Evolutionary conservation across 2,888 invertebrate species (phyloP).

Genomic region (Athripsodes cinereus): DNA sequence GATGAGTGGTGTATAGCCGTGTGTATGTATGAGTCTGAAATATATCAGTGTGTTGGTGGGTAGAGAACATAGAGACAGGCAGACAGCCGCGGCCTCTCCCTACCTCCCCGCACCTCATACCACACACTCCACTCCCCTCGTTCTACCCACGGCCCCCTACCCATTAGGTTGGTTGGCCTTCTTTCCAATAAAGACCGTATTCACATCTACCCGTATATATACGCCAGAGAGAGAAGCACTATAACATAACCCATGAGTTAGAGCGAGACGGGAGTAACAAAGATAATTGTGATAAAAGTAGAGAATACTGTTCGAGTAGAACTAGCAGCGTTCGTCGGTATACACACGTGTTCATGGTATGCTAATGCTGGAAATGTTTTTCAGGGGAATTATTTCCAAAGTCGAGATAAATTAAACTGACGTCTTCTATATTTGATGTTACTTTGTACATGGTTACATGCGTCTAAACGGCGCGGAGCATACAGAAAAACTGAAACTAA

Average conservation of each 20-base stretch:
- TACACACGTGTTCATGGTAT: background rate
- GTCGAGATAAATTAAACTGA: background rate
- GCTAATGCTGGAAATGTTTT: slow-evolving; percentile 5
- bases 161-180: slow-evolving; percentile 24
- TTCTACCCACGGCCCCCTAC: background rate
- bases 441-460: background rate
- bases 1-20: background rate
- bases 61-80: slow-evolving; percentile 20
- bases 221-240: background rate
- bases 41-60: slow-evolving; percentile 12
- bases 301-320: slow-evolving; percentile 8
- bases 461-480: background rate
- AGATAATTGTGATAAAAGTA: slow-evolving; percentile 5
- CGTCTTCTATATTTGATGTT: background rate
- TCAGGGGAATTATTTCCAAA: slow-evolving; percentile 1
- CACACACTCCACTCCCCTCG: background rate
- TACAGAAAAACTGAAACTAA: background rate
- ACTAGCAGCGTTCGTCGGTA: slow-evolving; percentile 16
- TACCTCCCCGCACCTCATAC: slow-evolving; percentile 1
- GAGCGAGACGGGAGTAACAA: background rate
- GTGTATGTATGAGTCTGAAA: background rate
- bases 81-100: slow-evolving; percentile 17
- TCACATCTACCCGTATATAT: slow-evolving; percentile 3
- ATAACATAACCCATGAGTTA: background rate
- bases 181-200: slow-evolving; percentile 19